Conservation (phyloP, 2,113 vertebrate genomes). For the Tautogolabrus adspersus region DNA sequence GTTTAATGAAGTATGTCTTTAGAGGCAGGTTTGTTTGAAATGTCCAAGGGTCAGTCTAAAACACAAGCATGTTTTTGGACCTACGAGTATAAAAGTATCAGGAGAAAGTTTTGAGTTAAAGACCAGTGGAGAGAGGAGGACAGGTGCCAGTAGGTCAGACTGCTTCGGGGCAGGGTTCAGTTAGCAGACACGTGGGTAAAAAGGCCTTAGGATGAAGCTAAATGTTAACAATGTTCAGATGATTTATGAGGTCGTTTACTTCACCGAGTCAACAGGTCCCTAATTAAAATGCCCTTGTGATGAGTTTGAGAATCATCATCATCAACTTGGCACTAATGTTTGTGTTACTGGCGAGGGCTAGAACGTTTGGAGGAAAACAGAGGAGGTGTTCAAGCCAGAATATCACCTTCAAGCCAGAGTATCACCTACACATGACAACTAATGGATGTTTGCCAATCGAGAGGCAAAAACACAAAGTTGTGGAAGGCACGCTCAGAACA, state of each 20-base stretch:
- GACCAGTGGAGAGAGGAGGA: neutral
- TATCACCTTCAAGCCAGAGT: neutral
- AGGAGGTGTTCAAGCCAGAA: neutral
- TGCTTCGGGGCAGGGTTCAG: neutral
- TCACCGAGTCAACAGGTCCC: neutral
- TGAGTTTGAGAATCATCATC: neutral
- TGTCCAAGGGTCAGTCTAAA: neutral
- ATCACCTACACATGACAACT: neutral
- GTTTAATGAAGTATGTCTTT: neutral
- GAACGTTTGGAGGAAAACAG: neutral
- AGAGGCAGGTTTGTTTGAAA: neutral
- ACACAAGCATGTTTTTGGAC: neutral
- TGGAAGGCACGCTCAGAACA: conserved; percentile 6
- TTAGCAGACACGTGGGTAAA: neutral
- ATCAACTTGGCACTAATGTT: neutral
- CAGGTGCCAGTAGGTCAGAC: neutral
- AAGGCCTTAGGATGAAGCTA: neutral
- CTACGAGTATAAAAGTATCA: neutral
- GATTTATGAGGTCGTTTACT: neutral
- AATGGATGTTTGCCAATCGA: too few species aligned
- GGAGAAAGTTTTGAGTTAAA: neutral
- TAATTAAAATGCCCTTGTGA: neutral
- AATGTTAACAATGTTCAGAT: neutral
- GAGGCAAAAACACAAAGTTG: neutral
- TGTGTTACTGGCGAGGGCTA: neutral